Evolutionary conservation across 2,797 vertebrate genomes (phyloP).

Genomic region (Aplochiton taeniatus): DNA sequence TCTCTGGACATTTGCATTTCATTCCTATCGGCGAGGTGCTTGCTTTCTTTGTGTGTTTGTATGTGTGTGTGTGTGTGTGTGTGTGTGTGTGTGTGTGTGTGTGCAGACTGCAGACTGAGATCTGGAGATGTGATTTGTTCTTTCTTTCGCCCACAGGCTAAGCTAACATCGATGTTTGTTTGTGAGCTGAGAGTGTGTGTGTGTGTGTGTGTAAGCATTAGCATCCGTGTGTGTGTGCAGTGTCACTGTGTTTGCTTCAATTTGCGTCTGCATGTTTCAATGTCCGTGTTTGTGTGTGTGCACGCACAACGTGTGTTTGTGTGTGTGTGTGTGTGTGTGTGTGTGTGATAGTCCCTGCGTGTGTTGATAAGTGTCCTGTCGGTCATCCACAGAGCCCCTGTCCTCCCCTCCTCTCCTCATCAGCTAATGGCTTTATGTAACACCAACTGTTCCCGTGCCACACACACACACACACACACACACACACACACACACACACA

Average conservation of each 20-base stretch:
- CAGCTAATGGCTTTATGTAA: too few relatives aligned
- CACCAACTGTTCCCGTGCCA: too few relatives aligned
- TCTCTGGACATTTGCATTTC: too few relatives aligned
- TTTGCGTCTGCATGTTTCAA: neutral
- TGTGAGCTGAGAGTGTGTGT: neutral
- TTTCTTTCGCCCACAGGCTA: neutral
- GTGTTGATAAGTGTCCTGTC: too few relatives aligned
- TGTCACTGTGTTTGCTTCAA: neutral
- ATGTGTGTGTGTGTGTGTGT: neutral
- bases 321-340: neutral
- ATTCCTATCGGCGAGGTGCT: neutral
- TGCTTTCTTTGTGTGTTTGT: neutral
- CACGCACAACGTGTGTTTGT: neutral
- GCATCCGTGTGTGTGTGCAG: neutral
- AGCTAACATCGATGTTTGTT: neutral
- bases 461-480: too few relatives aligned
- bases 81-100: neutral
- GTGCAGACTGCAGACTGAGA: neutral
- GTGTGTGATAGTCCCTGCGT: too few relatives aligned
- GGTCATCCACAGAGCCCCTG: neutral
- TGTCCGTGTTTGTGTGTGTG: constrained; percentile 1
- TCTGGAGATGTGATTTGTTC: too few relatives aligned
- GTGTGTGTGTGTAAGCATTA: neutral
- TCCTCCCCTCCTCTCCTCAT: too few relatives aligned
- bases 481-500: too few relatives aligned